Percentiles rank a stretch among this genome's conserved stretches.
phyloP scores from a whole-genome alignment of 2,797 vertebrate species.

The Sebastes flavidus region DNA sequence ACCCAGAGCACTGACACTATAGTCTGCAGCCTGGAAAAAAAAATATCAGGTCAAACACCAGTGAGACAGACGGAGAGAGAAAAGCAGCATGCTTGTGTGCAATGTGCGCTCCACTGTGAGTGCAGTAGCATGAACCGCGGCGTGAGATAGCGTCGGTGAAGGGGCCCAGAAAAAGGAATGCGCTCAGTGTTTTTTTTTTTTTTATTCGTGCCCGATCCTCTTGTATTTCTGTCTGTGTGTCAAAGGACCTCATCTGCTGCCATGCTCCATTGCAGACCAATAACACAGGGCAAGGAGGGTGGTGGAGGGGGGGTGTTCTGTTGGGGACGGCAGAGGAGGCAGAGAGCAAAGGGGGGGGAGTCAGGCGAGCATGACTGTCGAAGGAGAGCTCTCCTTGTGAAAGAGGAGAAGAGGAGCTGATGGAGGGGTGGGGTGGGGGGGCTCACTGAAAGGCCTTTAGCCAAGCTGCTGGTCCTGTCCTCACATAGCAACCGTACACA shows the following conservation, averaged over 20 bases:
- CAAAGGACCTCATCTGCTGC: constrained; percentile 71
- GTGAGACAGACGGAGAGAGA: constrained; percentile 1
- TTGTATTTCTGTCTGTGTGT: constrained; percentile 62
- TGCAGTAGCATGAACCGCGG: not conserved
- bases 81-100: constrained; percentile 14
- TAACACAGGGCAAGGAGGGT: constrained; percentile 49
- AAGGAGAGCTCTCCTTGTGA: constrained; percentile 49
- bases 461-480: constrained; percentile 14
- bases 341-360: constrained; percentile 21
- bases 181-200: constrained; percentile 4
- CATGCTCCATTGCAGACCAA: constrained; percentile 73
- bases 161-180: constrained; percentile 27
- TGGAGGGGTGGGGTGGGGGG: not conserved
- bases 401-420: constrained; percentile 37
- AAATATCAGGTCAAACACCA: constrained; percentile 40
- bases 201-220: constrained; percentile 16
- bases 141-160: not conserved
- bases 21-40: constrained; percentile 32
- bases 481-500: not conserved
- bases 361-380: constrained; percentile 51
- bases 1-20: constrained; percentile 49
- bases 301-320: not conserved
- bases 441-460: constrained; percentile 2
- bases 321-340: not conserved
- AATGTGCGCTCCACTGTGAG: not conserved